Evolutionary conservation across 2,888 invertebrate genomes (phyloP), one percentile per base, ranked within the genome.

Genomic region (Dorcus parallelipipedus): DNA sequence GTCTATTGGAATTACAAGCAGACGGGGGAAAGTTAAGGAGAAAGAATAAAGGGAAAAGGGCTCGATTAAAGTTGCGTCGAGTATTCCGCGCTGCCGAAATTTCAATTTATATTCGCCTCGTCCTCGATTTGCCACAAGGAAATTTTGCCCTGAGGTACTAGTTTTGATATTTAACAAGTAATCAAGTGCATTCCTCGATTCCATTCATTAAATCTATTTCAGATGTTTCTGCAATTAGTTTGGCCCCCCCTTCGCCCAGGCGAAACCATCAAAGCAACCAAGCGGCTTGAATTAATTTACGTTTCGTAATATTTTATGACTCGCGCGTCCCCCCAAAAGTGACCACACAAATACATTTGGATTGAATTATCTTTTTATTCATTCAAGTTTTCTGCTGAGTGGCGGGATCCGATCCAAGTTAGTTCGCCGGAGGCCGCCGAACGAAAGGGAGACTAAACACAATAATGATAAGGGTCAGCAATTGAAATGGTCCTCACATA

Each of bases 391-490:
- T 50, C 23, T 49, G 55, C 50, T 55, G 55, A 55, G 40, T 40
- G 49, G 48, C 38, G 41, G 26, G 50, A 55, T 41, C 49, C 40
- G 38, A 39, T 49, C 54, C 55, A 54, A 55, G 54, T 54, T 56
- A 56, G 56, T 52, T 50, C 48, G 59, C 60, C 58, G 26, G 39
- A 42, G 60, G 60, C 56, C 26, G 38, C 20, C 40, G 57, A 58
- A 58, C 58, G 60, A 60, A 58, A 63, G 67, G 69, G 68, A 66
- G 61, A 65, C 65, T 61, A 69, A 71, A 72, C 70, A 69, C 70
- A 71, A 72, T 74, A 74, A 73, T 72, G 71, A 74, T 71, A 70
- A 73, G 72, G 74, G 72, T 72, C 70, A 68, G 68, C 72, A 69
- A 71, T 72, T 72, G 71, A 70, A 71, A 73, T 70, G 68, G 66